Base-by-base conservation (phyloP, 2,888 invertebrate genomes). In the Catocala nupta region DNA sequence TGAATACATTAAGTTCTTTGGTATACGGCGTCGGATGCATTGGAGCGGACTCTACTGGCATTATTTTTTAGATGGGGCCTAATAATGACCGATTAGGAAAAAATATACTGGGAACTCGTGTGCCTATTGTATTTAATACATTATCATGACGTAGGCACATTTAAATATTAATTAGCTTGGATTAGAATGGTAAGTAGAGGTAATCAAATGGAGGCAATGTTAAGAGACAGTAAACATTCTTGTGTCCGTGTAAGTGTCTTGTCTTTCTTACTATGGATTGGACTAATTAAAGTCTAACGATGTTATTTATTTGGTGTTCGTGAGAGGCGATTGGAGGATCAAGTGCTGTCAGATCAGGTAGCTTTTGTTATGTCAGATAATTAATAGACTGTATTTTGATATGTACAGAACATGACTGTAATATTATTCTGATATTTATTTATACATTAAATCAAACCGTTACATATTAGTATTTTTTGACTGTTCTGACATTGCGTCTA, bases 1-100 rank as follows among this genome's bases (percentile, higher is more conserved):
- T 92, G 92, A 92, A 93, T 93, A 91, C 86, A 91, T 92, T 90
- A 91, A 84, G 83, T 87, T 89, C 85, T 87, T 86, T 90, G 84
- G 87, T 80, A 83, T 77, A 80, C 86, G 85, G 84, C 86, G 87
- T 84, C 78, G 85, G 79, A 85, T 82, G 86, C 91, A 90, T 75
- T 86, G 86, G 86, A 87, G 81, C 88, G 87, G 71, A 78, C 78
- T 80, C 68, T 77, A 76, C 77, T 74, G 84, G 82, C 60, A 81
- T 81, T 77, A 80, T 78, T 85, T 90, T 91, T 91, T 90, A 82
- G 89, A 78, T 72, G 75, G 73, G 73, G 77, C 82, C 86, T 88
- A 87, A 90, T 91, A 91, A 92, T 89, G 88, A 91, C 82, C 87
- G 89, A 90, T 91, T 91, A 89, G 81, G 58, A 88, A 88, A 88